phyloP scores from a whole-genome alignment of 1,140 invertebrate species.

The Psilanteris sp. region DNA sequence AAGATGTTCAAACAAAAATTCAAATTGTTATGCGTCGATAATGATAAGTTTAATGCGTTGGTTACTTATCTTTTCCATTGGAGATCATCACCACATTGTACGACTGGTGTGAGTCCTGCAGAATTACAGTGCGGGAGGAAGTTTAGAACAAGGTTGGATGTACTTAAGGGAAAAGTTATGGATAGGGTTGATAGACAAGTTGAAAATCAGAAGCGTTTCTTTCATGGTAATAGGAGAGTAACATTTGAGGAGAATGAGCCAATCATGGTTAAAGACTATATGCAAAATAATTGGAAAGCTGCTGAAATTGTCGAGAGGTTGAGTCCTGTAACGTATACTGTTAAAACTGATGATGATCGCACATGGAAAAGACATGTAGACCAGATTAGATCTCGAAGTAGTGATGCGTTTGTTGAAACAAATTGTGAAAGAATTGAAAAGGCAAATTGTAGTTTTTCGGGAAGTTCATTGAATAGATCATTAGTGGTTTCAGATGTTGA shows the following conservation, averaged over 20 bases:
- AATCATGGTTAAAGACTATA: conserved; percentile 52
- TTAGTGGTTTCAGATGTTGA: no score
- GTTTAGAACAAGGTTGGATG: conserved; percentile 34
- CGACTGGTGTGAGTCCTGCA: conserved; percentile 33
- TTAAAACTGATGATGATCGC: conserved; percentile 38
- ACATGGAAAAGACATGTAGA: conserved; percentile 56
- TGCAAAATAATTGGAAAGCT: conserved; percentile 44
- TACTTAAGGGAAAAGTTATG: conserved; percentile 30
- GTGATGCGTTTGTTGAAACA: no score
- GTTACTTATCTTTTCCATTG: conserved; percentile 35
- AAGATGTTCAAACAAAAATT: conserved; percentile 43
- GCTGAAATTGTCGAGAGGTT: conserved; percentile 25
- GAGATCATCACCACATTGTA: conserved; percentile 48
- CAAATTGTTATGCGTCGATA: conserved; percentile 21
- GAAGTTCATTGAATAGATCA: no score
- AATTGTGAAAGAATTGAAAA: no score
- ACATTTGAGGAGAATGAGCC: conserved; percentile 26
- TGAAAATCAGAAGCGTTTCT: conserved; percentile 32
- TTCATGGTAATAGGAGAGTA: conserved; percentile 37
- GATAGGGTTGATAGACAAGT: conserved; percentile 23
- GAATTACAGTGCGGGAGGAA: conserved; percentile 33
- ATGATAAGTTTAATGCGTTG: conserved; percentile 24
- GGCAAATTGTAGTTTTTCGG: no score
- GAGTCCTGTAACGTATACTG: conserved; percentile 46
- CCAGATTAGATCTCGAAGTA: conserved; percentile 47